A percentile compares a stretch with the other conserved stretches of the same genome.
These are phyloP conservation scores for Enoplosus armatus DNA, from an alignment of 2,797 vertebrate genomes.

Conservation along the genomic window DNA sequence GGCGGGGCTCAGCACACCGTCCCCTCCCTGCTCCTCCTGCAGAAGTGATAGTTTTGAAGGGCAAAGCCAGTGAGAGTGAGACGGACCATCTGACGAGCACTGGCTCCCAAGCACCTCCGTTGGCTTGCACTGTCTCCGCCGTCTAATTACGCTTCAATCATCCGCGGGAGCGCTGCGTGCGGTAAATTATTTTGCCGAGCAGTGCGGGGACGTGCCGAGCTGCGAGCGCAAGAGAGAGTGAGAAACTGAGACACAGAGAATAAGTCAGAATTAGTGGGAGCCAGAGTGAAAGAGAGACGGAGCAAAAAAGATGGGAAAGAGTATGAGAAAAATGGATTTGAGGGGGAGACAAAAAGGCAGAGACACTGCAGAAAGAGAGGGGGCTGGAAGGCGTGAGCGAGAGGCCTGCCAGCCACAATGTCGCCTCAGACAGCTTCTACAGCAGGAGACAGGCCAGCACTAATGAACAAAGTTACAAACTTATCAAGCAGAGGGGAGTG, in stretches of 20 bases:
- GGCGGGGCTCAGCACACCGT: slow-evolving; percentile 5
- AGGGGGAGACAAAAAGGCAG: slow-evolving; percentile 35
- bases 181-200: slow-evolving; percentile 85
- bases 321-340: slow-evolving; percentile 40
- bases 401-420: slow-evolving; percentile 62
- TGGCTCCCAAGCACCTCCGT: slow-evolving; percentile 74
- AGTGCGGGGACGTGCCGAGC: slow-evolving; percentile 73
- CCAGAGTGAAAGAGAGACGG: slow-evolving; percentile 18
- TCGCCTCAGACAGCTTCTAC: slow-evolving; percentile 61
- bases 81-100: slow-evolving; percentile 81
- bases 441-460: slow-evolving; percentile 66
- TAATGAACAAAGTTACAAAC: slow-evolving; percentile 82
- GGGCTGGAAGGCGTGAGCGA: slow-evolving; percentile 36
- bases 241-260: slow-evolving; percentile 44
- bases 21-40: slow-evolving; percentile 41
- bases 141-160: slow-evolving; percentile 90
- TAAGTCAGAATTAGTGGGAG: slow-evolving; percentile 57
- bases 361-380: slow-evolving; percentile 23
- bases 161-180: slow-evolving; percentile 81
- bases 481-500: slow-evolving; percentile 55
- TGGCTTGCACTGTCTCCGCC: slow-evolving; percentile 84
- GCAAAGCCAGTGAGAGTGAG: slow-evolving; percentile 80
- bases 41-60: slow-evolving; percentile 84
- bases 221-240: slow-evolving; percentile 56
- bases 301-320: slow-evolving; percentile 31